Evolutionary conservation across 1,140 invertebrate genomes (phyloP), one percentile per base, ranked within the genome.

Genomic region (Drosophila micromelanica): DNA sequence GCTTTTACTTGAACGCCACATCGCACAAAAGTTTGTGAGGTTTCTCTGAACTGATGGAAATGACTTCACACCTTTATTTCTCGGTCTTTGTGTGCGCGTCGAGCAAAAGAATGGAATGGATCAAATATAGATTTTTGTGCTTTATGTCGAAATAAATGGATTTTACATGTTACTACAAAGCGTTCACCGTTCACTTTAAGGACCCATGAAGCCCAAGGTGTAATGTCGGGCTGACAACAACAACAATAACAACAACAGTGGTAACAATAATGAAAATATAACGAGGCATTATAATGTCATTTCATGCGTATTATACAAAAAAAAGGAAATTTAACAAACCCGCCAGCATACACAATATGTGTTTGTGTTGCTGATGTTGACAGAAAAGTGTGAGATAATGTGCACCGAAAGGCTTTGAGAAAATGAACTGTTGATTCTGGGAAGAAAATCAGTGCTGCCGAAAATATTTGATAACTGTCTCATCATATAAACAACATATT

Each of bases 101-200:
- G 35, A 23, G 70, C 11, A 13, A 20, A 43, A 65, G 64, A 76
- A 79, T 59, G 60, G 70, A 79, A 79, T 77, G 76, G 79, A 82
- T 89, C 82, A 89, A 84, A 79, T 89, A 89, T 89, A 89, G 79
- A 79, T 87, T 87, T 87, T 78, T 89, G 78, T 82, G 78, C 73
- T 78, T 73, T 79, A 77, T 84, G 76, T 84, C 84, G 82, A 89
- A 89, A 84, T 87, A 87, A 87, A 87, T 87, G 79, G 84, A 89
- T 89, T 87, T 87, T 89, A 89, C 84, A 87, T 87, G 82, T 87
- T 87, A 62, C 75, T 65, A 73, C 60, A 78, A 82, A 82, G 59
- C 67, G 64, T 46, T 84, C 71, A 15, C 63, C 51, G 73, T 62
- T 63, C 43, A 27, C 69, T 40, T 35, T 12, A 20, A 42, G 60